Evolutionary conservation across 2,888 invertebrate species (phyloP).

Genomic region (Nymphalis urticae): DNA sequence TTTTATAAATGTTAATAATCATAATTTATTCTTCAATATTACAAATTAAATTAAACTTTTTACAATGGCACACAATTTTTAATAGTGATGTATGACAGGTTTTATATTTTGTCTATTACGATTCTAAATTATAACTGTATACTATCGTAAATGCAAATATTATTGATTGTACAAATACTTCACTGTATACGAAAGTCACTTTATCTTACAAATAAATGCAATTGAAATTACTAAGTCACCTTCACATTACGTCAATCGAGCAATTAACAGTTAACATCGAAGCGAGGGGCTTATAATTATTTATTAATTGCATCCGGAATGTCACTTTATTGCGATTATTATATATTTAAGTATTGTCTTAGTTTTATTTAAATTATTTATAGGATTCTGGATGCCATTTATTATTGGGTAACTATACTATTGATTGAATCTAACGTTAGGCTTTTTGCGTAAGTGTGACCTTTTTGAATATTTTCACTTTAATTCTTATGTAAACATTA

Average conservation of each 20-base stretch:
- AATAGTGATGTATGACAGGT: neutral
- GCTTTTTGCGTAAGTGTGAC: no score
- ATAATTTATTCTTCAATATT: conserved; percentile 1
- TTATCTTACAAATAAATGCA: conserved; percentile 25
- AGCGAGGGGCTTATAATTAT: neutral
- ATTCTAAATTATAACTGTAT: neutral
- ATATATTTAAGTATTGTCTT: conserved; percentile 4
- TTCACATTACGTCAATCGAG: neutral
- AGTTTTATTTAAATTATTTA: neutral
- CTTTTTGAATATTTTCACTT: no score
- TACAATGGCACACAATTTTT: neutral
- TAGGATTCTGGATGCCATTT: neutral
- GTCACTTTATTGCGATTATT: conserved; percentile 14
- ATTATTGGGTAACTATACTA: neutral
- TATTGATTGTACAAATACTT: neutral
- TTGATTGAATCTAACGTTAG: no score
- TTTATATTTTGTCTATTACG: neutral
- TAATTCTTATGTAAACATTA: no score
- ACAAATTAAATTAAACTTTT: neutral
- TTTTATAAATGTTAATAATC: neutral
- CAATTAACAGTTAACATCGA: neutral
- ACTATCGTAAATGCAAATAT: neutral
- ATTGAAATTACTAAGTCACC: neutral
- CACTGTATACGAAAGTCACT: conserved; percentile 5
- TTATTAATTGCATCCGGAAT: conserved; percentile 19